Base-by-base conservation (phyloP, 2,888 invertebrate species). In the Caenorhabditis angaria region DNA sequence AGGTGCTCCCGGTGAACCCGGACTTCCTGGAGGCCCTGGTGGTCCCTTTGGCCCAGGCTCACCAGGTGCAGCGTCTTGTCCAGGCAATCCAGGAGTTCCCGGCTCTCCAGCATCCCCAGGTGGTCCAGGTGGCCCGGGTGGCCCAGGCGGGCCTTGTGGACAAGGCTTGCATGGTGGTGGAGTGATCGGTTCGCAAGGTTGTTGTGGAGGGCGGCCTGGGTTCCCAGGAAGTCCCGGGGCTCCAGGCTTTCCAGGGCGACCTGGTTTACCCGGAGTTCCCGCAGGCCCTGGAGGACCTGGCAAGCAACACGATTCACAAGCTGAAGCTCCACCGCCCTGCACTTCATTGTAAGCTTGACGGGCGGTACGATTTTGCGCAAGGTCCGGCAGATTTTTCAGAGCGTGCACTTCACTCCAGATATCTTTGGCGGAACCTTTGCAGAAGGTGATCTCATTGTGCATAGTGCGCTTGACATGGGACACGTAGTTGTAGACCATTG, bases 401-500 rank as follows among this genome's bases (percentile, higher is more conserved):
- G 77, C 65, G 18, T 61, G 68, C n/a, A 81, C 77, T 54, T 81
- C 81, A 2, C 76, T 61, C 81, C 81, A 81, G 35, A 81, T 81
- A 51, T 81, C 81, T 50, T 76, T 77, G 1, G 81, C 81, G 29
- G 77, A 76, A 12, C 75, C 77, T 76, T 83, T 83, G 74, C 85
- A 85, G 72, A 80, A 85, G 65, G 64, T 71, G 63, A 85, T 80
- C 68, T 85, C 85, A 60, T 77, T 81, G 58, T 84, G 84, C 84
- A 86, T 85, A 53, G 76, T 73, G 10, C 78, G 68, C 61, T 83
- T 81, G 25, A 85, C 85, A 58, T 82, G 78, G 62, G 80, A 77
- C 48, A 85, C 85, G 69, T 85, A 85, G 78, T 83, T 85, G 81
- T 85, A 85, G 41, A 85, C 85, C 85, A 85, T 85, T 8, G 85